Conservation (phyloP, 2,113 vertebrate genomes). For the Pelvicachromis taeniatus region DNA sequence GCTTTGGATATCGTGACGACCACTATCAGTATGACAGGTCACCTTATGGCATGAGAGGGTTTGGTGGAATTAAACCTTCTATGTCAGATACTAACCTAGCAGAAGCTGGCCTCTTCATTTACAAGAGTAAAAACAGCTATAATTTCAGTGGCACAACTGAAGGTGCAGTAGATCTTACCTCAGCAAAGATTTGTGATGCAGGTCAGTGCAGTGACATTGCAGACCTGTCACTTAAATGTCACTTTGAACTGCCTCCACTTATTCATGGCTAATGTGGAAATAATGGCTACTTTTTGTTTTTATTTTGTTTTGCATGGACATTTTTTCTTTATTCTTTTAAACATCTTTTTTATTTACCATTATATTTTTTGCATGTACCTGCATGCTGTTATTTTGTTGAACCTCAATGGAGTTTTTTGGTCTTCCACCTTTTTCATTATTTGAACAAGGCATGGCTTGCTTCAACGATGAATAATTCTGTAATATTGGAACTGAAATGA, state of each 20-base stretch:
- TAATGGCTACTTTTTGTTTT: conserved; percentile 21
- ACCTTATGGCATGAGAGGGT: conserved; percentile 80
- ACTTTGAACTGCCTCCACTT: conserved; percentile 80
- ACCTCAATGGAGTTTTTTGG: conserved; percentile 66
- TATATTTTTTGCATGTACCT: conserved; percentile 79
- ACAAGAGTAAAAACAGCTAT: conserved; percentile 96
- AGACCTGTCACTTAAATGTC: conserved; percentile 86
- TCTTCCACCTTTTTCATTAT: conserved; percentile 59
- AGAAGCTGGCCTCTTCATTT: conserved; percentile 91
- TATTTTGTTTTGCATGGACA: conserved; percentile 60
- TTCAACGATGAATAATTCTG: conserved; percentile 55
- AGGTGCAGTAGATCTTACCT: conserved; percentile 95
- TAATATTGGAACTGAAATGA: conserved; percentile 79
- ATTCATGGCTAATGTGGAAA: conserved; percentile 64
- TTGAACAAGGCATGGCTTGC: conserved; percentile 77
- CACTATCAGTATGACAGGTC: conserved; percentile 91
- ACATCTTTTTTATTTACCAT: conserved; percentile 42
- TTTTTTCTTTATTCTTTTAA: not conserved
- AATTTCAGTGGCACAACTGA: conserved; percentile 88
- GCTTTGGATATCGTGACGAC: conserved; percentile 96
- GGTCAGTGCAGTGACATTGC: conserved; percentile 91
- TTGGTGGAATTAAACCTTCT: conserved; percentile 93
- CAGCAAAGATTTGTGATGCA: conserved; percentile 88
- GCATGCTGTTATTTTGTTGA: conserved; percentile 81
- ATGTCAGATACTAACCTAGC: conserved; percentile 98